These are phyloP conservation scores for Metallyticus violacea DNA, from an alignment of 2,888 invertebrate species.

Conservation along the genomic window DNA sequence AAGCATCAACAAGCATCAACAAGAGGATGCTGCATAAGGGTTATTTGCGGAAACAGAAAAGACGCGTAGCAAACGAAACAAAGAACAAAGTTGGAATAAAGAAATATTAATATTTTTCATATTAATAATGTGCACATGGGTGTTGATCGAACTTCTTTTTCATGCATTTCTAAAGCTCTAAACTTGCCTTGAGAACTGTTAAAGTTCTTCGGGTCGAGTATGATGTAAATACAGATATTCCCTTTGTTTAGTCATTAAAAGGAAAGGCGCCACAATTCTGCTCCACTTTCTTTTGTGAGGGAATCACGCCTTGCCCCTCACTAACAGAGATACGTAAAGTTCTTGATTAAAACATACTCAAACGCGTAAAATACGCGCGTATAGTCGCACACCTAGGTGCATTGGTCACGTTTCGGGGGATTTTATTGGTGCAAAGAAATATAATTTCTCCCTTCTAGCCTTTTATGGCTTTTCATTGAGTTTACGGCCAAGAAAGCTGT, in stretches of 20 bases:
- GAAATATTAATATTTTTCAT: no score
- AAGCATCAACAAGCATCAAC: no score
- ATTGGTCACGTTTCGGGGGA: neutral
- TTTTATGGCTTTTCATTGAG: slow-evolving; percentile 15
- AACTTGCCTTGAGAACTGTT: no score
- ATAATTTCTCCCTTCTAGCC: neutral
- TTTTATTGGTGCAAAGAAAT: slow-evolving; percentile 10
- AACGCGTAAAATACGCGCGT: neutral
- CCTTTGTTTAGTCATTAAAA: neutral
- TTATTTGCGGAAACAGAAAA: no score
- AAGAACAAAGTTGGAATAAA: no score
- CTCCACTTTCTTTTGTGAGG: neutral
- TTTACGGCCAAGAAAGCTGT: slow-evolving; percentile 12
- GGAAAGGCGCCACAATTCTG: neutral
- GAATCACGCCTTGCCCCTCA: neutral
- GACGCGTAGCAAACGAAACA: no score
- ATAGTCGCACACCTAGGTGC: neutral
- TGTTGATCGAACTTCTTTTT: no score
- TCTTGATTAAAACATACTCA: neutral
- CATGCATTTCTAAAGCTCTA: no score
- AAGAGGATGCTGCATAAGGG: no score
- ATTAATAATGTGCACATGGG: no score
- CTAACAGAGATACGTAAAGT: neutral
- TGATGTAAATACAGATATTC: no score
- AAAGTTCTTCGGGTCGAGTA: no score